Evolutionary conservation across 2,888 invertebrate genomes (phyloP), one percentile per base, ranked within the genome.

Genomic region (Acanthopleura granulata): DNA sequence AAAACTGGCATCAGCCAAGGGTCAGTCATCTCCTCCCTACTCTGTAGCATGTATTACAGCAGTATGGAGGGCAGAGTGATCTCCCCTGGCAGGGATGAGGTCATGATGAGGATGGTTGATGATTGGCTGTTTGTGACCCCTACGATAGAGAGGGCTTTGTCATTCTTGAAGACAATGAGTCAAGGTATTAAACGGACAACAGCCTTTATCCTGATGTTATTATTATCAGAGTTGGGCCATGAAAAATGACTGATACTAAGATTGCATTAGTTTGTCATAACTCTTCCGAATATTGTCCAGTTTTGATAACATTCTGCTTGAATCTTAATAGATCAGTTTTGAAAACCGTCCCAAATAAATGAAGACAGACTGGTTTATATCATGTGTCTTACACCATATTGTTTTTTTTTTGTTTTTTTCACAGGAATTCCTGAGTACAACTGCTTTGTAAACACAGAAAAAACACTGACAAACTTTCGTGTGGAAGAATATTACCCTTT

Each of bases 111-210:
- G 40, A 82, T 87, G 72, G 86, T 88, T 3, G 89, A 89, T 80
- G 89, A 89, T 79, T 87, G 83, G 77, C 79, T 89, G 18, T 86
- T 82, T 78, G 81, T 89, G n/a, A 85, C 89, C 4, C 87, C 87
- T 9, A 69, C 80, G 40, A 78, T 76, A 70, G 75, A 82, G 0
- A 79, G 78, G 14, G 88, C 89, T 49, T 75, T 77, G 16, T n/a
- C 51, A 0, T 88, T 88, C 75, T 80, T 88, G 9, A 62, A 75
- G 1, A 74, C 50, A 15, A 84, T 86, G 82, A 72, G 81, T 9
- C 76, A 79, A 73, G 88, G 88, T 83, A 78, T 40, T 40, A 9
- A 40, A 40, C 3, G 40, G 40, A 40, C n/a, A n/a, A n/a, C n/a
- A n/a, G n/a, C 9, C 40, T 40, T 40, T 40, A 6, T 3, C 40